Evolutionary conservation across 1,140 invertebrate species (phyloP), one percentile per base, ranked within the genome.

Genomic region (Epicauta chinensis): DNA sequence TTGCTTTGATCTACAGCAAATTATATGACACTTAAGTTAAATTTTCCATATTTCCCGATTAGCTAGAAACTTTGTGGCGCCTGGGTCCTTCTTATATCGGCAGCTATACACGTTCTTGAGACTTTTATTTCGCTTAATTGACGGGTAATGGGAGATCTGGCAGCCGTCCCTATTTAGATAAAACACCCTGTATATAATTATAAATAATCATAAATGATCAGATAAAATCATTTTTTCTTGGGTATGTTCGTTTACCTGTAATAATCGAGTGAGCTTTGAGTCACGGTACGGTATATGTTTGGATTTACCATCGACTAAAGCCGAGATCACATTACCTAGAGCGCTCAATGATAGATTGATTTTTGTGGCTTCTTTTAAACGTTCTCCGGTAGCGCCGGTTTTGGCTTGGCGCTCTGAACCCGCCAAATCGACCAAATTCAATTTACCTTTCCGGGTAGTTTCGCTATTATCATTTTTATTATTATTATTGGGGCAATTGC

Each of bases 321-420:
- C 91, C 10, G 91, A 94, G 48, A 97, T 97, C 0, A 97, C 93
- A 74, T 97, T 97, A 11, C 93, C 93, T 34, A 97, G 71, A 1
- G 93, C 93, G 9, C 91, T 94, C 11, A 97, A 72, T 5, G 91
- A 94, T n/a, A 97, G 71, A 75, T 97, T 97, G 50, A 97, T 97
- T 75, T 94, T 95, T 0, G 90, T 94, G 0, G 93, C 93, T 75
- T 97, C 93, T 66, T 91, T 94, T 14, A 97, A 72, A 14, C 93
- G 73, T 54, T 94, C 89, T 0, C 93, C 90, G 2, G 82, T 82
- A 1, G 89, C 87, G 9, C 91, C 87, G 29, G 91, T 93, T 69
- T 93, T 92, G 0, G 81, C 75, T 69, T 93, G 90, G 55, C 91
- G 70, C 68, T 94, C 92, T 52, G 87, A 91, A 2, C 92, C 92